These are phyloP conservation scores for Chionis minor DNA, from an alignment of 2,113 vertebrate genomes.

Conservation along the genomic window DNA sequence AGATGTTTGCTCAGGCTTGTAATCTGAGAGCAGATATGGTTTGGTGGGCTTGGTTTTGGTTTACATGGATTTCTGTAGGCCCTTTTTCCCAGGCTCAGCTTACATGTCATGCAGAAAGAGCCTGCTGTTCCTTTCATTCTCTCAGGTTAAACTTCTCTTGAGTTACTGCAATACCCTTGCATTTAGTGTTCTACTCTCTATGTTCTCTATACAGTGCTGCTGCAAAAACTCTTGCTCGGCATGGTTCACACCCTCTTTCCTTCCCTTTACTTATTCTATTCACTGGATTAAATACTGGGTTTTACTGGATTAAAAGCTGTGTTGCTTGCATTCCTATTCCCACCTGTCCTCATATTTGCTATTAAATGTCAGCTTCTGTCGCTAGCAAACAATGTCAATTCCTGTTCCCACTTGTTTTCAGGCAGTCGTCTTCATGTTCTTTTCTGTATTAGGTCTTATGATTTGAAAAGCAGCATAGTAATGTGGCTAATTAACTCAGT, in stretches of 20 bases:
- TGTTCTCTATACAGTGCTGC: neutral
- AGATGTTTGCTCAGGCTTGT: neutral
- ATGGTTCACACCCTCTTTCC: neutral
- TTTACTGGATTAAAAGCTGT: neutral
- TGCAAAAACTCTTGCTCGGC: neutral
- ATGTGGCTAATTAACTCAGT: neutral
- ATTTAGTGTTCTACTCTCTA: neutral
- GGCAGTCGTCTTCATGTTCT: neutral
- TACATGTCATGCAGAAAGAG: neutral
- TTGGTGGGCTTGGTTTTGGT: constrained; percentile 23
- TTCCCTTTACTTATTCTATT: neutral
- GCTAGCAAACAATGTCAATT: neutral
- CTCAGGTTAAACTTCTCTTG: neutral
- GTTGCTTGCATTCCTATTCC: neutral
- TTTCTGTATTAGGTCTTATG: neutral
- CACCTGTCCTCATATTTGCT: neutral
- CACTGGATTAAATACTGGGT: neutral
- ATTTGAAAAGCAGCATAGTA: neutral
- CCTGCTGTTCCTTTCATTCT: neutral
- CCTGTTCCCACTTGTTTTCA: neutral
- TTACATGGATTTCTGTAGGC: neutral
- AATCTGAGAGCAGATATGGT: neutral
- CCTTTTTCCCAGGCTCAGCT: neutral
- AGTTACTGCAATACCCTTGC: neutral
- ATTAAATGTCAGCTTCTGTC: neutral